Evolutionary conservation across 2,797 vertebrate species (phyloP).

Genomic region (Cyclura pinguis): DNA sequence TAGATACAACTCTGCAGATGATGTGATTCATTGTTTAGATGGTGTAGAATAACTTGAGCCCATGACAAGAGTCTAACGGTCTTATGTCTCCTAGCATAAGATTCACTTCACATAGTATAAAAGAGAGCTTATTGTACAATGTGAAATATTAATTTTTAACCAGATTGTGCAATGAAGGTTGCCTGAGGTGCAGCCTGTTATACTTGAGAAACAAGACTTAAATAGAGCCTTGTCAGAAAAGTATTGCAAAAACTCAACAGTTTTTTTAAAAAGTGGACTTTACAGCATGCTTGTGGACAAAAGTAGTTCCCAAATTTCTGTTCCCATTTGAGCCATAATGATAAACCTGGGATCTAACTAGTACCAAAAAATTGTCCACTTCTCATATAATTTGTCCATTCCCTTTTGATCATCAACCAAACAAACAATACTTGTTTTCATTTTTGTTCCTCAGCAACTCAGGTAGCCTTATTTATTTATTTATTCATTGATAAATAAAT

Average conservation of each 20-base stretch:
- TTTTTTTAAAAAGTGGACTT: background rate
- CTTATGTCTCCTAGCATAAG: background rate
- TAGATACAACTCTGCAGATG: background rate
- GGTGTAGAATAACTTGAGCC: too few relatives aligned
- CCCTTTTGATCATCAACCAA: background rate
- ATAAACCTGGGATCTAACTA: constrained; percentile 7
- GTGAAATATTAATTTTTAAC: background rate
- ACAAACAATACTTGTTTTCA: background rate
- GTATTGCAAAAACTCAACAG: background rate
- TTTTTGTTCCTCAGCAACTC: background rate
- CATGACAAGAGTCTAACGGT: background rate
- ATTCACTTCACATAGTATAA: background rate
- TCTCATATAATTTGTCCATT: background rate
- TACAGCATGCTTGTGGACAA: background rate
- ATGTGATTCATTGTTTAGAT: background rate
- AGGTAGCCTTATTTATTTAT: too few relatives aligned
- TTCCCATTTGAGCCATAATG: constrained; percentile 26
- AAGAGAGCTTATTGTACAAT: background rate
- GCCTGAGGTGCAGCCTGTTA: background rate
- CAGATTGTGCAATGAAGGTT: background rate
- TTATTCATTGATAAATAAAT: too few relatives aligned
- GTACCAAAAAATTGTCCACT: constrained; percentile 14
- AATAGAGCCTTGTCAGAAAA: background rate
- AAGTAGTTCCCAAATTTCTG: background rate
- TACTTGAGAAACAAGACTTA: too few relatives aligned